Conservation (phyloP, 2,888 invertebrate genomes). For the Apamea monoglypha region DNA sequence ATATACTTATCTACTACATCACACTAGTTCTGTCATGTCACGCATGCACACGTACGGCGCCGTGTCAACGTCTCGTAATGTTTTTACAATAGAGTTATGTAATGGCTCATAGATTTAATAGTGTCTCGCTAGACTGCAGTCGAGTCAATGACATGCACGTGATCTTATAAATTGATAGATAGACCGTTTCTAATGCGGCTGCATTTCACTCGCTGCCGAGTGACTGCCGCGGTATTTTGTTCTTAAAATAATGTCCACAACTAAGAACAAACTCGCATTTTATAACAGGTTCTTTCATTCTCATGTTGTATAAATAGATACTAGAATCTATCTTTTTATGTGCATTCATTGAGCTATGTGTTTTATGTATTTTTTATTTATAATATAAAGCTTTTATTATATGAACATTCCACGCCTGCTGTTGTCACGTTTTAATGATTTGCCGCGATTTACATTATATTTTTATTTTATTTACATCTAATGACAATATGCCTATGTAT, state of each 20-base stretch:
- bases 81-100: slow-evolving; percentile 54
- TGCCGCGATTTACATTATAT: slow-evolving; percentile 67
- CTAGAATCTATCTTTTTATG: slow-evolving; percentile 27
- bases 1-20: no score
- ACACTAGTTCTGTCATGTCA: slow-evolving; percentile 31
- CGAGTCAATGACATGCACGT: slow-evolving; percentile 60
- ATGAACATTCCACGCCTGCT: slow-evolving; percentile 72
- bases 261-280: slow-evolving; percentile 49
- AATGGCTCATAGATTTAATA: slow-evolving; percentile 53
- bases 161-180: slow-evolving; percentile 56
- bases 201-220: slow-evolving; percentile 50
- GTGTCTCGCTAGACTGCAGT: slow-evolving; percentile 60
- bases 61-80: slow-evolving; percentile 44
- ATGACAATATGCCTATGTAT: slow-evolving; percentile 81
- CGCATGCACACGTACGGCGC: slow-evolving; percentile 51
- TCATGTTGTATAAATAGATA: slow-evolving; percentile 32
- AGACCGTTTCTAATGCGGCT: slow-evolving; percentile 47
- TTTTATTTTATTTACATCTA: slow-evolving; percentile 71
- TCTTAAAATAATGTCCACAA: slow-evolving; percentile 42
- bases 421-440: slow-evolving; percentile 69
- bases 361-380: slow-evolving; percentile 36
- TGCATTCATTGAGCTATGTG: slow-evolving; percentile 31
- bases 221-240: slow-evolving; percentile 39
- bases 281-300: slow-evolving; percentile 31
- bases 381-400: slow-evolving; percentile 37